Evolutionary conservation across 2,113 vertebrate genomes (phyloP).

Genomic region (Xiphias gladius): DNA sequence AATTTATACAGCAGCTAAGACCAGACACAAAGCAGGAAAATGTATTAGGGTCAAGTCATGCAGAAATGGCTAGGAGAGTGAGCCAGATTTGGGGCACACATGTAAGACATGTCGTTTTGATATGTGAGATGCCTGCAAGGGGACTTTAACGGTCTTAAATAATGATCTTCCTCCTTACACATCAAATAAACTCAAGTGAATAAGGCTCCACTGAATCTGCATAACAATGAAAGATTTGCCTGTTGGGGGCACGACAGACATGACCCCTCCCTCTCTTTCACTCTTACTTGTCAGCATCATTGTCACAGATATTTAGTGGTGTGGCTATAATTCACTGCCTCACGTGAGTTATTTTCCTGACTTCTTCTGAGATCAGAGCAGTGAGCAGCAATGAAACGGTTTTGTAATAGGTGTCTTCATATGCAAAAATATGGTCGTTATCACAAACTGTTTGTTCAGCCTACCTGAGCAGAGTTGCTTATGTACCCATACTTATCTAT

Average conservation of each 20-base stretch:
- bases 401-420: slow-evolving; percentile 3
- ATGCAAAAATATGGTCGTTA: neutral
- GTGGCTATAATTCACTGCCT: slow-evolving; percentile 27
- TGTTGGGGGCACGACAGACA: slow-evolving; percentile 53
- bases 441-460: slow-evolving; percentile 23
- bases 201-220: slow-evolving; percentile 67
- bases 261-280: slow-evolving; percentile 43
- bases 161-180: slow-evolving; percentile 45
- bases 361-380: slow-evolving; percentile 25
- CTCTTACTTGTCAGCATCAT: slow-evolving; percentile 54
- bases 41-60: slow-evolving; percentile 76
- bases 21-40: slow-evolving; percentile 73
- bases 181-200: slow-evolving; percentile 55
- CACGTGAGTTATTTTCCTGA: slow-evolving; percentile 1
- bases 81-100: slow-evolving; percentile 65
- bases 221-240: slow-evolving; percentile 71
- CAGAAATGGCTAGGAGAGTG: slow-evolving; percentile 60
- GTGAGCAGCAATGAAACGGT: neutral
- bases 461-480: slow-evolving; percentile 14
- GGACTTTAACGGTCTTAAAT: slow-evolving; percentile 48
- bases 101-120: slow-evolving; percentile 55
- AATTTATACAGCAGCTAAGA: slow-evolving; percentile 68
- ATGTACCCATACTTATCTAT: slow-evolving; percentile 1
- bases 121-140: slow-evolving; percentile 32
- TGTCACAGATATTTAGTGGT: slow-evolving; percentile 55